Conservation (phyloP, 2,113 vertebrate genomes). For the Callopanchax toddi region DNA sequence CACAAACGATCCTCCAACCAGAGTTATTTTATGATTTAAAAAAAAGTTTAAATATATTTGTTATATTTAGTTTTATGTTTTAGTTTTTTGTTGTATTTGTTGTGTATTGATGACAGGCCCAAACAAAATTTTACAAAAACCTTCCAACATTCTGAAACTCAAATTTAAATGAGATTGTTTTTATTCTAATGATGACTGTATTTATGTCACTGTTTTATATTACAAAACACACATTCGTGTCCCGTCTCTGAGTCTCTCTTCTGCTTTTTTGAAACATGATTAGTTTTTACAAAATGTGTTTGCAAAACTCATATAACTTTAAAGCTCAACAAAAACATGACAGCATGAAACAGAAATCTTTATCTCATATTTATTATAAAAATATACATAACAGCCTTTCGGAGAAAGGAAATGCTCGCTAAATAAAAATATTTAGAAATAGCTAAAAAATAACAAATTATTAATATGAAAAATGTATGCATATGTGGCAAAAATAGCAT, state of each 20-base stretch:
- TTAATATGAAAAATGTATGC: background rate
- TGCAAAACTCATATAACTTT: too few relatives aligned
- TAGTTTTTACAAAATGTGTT: too few relatives aligned
- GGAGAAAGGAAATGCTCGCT: background rate
- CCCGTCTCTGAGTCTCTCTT: too few relatives aligned
- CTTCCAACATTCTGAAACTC: too few relatives aligned
- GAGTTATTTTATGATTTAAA: background rate
- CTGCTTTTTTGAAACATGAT: too few relatives aligned
- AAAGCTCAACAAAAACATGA: background rate
- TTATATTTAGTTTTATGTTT: background rate
- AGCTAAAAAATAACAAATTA: conserved; percentile 1
- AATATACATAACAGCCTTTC: conserved; percentile 24
- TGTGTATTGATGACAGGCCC: too few relatives aligned
- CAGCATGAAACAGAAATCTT: conserved; percentile 5
- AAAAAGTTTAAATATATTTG: background rate
- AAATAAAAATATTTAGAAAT: conserved; percentile 42
- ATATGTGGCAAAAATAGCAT: background rate
- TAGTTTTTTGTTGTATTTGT: background rate
- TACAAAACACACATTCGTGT: too few relatives aligned
- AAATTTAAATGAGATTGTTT: too few relatives aligned
- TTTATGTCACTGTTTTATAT: too few relatives aligned
- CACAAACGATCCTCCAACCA: background rate
- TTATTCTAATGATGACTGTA: too few relatives aligned
- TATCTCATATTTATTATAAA: conserved; percentile 22
- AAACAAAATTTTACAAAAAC: too few relatives aligned